phyloP scores from a whole-genome alignment of 2,888 invertebrate genomes.

The Eupsilia transversa region DNA sequence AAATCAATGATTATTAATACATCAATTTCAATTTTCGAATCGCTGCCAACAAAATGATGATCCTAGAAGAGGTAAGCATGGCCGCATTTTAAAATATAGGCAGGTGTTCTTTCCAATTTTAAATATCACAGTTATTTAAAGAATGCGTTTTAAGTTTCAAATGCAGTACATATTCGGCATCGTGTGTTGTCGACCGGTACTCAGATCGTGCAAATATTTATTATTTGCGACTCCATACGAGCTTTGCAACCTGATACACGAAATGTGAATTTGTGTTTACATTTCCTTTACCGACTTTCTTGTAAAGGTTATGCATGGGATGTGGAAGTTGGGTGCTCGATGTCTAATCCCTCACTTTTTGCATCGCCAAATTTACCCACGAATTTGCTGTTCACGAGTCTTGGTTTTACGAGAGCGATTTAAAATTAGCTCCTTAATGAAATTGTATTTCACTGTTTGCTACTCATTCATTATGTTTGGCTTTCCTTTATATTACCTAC shows the following conservation, averaged over 20 bases:
- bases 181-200: constrained; percentile 56
- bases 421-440: constrained; percentile 31
- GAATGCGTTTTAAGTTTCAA: constrained; percentile 50
- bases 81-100: background rate
- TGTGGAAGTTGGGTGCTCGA: background rate
- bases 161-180: constrained; percentile 52
- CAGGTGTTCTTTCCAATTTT: background rate
- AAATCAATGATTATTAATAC: background rate
- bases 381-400: constrained; percentile 6
- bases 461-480: background rate
- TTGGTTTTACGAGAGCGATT: constrained; percentile 25
- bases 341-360: constrained; percentile 1
- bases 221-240: constrained; percentile 64
- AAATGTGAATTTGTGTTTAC: constrained; percentile 59
- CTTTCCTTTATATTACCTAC: background rate
- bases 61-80: background rate
- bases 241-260: constrained; percentile 52
- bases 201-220: constrained; percentile 68
- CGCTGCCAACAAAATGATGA: background rate
- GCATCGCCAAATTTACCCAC: constrained; percentile 5
- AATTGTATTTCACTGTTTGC: constrained; percentile 2
- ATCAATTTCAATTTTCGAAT: background rate
- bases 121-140: constrained; percentile 24
- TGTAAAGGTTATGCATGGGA: constrained; percentile 32
- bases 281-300: constrained; percentile 39